These are phyloP conservation scores for Epinephelus fuscoguttatus DNA, from an alignment of 2,113 vertebrate genomes.

Conservation along the genomic window DNA sequence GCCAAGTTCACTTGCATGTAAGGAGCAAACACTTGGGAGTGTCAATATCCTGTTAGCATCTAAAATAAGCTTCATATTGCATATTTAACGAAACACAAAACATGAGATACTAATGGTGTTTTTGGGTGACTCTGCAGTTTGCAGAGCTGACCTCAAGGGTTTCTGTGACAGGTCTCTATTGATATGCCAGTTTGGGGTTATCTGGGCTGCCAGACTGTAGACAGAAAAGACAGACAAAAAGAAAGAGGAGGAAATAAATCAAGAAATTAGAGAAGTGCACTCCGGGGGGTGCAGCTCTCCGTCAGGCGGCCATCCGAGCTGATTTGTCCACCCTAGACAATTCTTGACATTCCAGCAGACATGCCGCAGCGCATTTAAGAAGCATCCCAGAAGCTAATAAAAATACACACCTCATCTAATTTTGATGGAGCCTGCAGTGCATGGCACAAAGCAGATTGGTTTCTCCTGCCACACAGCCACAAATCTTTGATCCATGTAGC, in stretches of 20 bases:
- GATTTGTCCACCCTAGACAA: too few species aligned
- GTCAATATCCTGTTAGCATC: neutral
- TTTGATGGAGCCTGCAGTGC: too few species aligned
- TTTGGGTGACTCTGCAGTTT: neutral
- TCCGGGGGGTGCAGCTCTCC: too few species aligned
- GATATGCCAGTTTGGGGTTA: neutral
- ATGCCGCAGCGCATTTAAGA: too few species aligned
- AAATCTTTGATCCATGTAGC: too few species aligned
- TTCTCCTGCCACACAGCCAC: too few species aligned
- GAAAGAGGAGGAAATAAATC: neutral
- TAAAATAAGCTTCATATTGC: neutral
- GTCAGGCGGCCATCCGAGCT: too few species aligned
- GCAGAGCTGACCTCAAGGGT: neutral
- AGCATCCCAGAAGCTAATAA: too few species aligned
- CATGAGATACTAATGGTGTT: neutral
- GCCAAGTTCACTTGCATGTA: neutral
- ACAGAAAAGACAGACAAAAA: neutral
- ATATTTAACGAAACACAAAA: neutral
- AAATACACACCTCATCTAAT: too few species aligned
- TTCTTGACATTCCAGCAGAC: too few species aligned
- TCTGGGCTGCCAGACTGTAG: neutral
- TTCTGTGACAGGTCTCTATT: neutral
- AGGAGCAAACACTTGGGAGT: neutral
- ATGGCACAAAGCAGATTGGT: too few species aligned
- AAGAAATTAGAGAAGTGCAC: too few species aligned